Percentiles rank a stretch among this genome's conserved stretches.
These are phyloP conservation scores for Cacoxenus indagator DNA, from an alignment of 2,888 invertebrate species.

Conservation along the genomic window DNA sequence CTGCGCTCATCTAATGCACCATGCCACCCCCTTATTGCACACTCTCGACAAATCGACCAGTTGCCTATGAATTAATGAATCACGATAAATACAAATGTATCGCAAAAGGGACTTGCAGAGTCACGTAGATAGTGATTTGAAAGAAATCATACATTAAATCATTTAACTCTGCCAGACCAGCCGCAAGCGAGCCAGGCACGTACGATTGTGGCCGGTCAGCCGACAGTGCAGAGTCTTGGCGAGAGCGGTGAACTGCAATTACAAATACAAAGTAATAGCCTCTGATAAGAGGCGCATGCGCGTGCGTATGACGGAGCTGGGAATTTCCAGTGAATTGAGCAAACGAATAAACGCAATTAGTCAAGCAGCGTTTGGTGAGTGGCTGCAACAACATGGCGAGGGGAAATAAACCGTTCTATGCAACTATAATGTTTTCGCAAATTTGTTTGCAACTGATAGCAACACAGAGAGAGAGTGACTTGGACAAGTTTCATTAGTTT, in stretches of 20 bases:
- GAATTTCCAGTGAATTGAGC: conserved; percentile 28
- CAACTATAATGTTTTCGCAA: conserved; percentile 9
- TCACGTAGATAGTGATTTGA: conserved; percentile 60
- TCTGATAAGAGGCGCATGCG: conserved; percentile 24
- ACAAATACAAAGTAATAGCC: background rate
- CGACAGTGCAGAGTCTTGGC: background rate
- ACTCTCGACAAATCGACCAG: conserved; percentile 9
- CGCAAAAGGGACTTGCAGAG: conserved; percentile 22
- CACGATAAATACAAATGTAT: background rate
- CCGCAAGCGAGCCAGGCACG: background rate
- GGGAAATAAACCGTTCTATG: background rate
- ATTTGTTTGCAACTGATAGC: conserved; percentile 47
- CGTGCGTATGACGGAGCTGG: background rate
- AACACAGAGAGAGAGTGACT: background rate
- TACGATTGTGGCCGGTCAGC: conserved; percentile 5
- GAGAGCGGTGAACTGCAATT: background rate
- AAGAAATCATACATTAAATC: conserved; percentile 55
- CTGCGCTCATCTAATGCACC: conserved; percentile 22
- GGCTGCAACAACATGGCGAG: background rate
- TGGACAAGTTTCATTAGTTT: conserved; percentile 44
- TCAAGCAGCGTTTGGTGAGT: background rate
- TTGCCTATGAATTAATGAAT: conserved; percentile 17
- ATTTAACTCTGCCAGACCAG: conserved; percentile 35
- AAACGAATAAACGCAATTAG: conserved; percentile 9
- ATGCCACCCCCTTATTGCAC: no score